These are phyloP conservation scores for Scolanthus callimorphus DNA, from an alignment of 92 coral and sea anemone genomes.

Conservation along the genomic window DNA sequence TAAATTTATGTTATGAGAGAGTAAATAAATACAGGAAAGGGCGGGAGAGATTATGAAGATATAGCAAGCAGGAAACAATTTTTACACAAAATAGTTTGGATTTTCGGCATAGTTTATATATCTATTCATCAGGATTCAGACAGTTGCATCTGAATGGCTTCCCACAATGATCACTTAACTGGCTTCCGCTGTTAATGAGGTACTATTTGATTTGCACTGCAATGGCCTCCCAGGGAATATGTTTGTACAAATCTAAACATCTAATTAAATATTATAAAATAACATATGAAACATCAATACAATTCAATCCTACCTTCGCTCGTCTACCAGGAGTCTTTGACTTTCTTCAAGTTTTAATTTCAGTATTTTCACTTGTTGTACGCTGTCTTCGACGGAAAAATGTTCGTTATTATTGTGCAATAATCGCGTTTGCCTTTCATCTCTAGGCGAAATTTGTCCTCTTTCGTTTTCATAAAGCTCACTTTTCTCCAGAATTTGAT, in stretches of 20 bases:
- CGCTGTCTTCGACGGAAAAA: slow-evolving; percentile 34
- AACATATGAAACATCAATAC: background rate
- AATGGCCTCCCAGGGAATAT: background rate
- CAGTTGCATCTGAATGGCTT: background rate
- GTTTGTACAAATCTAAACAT: too few species aligned
- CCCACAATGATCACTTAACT: background rate
- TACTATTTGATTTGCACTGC: background rate
- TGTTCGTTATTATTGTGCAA: slow-evolving; percentile 19
- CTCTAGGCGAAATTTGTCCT: slow-evolving; percentile 35
- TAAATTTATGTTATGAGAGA: too few species aligned
- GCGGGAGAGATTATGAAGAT: too few species aligned
- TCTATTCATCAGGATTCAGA: background rate
- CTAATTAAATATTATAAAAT: too few species aligned
- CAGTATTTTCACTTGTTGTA: slow-evolving; percentile 48
- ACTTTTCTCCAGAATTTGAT: slow-evolving; percentile 70
- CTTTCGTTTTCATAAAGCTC: slow-evolving; percentile 59
- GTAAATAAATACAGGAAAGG: too few species aligned
- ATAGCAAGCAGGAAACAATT: too few species aligned
- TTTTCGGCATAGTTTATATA: background rate
- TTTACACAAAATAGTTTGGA: background rate
- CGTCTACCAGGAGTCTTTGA: slow-evolving; percentile 70
- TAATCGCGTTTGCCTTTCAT: slow-evolving; percentile 34
- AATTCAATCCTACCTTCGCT: slow-evolving; percentile 58
- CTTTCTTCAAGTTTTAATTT: slow-evolving; percentile 72
- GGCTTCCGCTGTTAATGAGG: background rate